Conservation (phyloP, 2,888 invertebrate species). For the Tromatobia lineatoria region DNA sequence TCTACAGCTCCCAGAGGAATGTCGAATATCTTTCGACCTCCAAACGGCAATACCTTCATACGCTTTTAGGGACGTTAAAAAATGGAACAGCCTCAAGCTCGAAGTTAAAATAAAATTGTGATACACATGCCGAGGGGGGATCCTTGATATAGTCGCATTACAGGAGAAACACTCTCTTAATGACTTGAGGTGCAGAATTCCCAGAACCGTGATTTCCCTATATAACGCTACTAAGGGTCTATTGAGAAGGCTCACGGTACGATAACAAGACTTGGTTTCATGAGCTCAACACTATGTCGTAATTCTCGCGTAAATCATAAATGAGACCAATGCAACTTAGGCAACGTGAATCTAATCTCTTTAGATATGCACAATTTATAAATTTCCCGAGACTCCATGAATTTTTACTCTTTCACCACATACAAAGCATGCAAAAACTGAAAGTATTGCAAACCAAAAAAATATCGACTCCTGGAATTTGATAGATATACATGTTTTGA, state of each 20-base stretch:
- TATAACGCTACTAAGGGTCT: neutral
- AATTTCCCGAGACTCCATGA: neutral
- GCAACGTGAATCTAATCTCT: neutral
- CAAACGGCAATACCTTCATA: conserved; percentile 17
- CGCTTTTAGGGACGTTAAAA: conserved; percentile 6
- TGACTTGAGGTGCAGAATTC: neutral
- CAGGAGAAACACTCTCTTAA: conserved; percentile 1
- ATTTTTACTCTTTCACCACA: too few species aligned
- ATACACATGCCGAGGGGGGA: neutral
- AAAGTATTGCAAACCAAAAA: too few species aligned
- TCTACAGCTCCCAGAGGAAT: neutral
- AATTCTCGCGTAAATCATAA: neutral
- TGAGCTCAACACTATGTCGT: neutral
- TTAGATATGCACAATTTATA: neutral
- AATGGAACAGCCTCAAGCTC: conserved; percentile 41
- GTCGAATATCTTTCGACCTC: conserved; percentile 15
- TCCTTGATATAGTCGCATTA: conserved; percentile 8
- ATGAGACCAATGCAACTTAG: conserved; percentile 3
- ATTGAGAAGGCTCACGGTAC: neutral
- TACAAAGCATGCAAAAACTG: too few species aligned
- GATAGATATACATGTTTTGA: too few species aligned
- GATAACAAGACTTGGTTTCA: conserved; percentile 15
- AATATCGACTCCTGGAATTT: too few species aligned
- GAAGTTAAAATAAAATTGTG: conserved; percentile 41
- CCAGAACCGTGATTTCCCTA: neutral